Evolutionary conservation across 2,888 invertebrate genomes (phyloP).

Genomic region (Aporophyla nigra): DNA sequence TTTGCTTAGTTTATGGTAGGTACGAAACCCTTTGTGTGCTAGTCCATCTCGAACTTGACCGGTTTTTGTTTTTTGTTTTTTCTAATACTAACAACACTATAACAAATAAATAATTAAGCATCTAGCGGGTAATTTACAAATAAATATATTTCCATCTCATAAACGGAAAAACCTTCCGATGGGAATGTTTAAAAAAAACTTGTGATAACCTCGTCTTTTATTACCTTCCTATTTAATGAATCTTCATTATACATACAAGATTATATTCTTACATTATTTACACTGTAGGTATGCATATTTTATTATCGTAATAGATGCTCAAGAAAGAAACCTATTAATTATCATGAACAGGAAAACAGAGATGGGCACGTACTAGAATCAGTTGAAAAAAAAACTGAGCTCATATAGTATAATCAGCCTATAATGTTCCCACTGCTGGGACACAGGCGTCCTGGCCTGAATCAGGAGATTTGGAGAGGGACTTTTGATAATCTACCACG

Average conservation of each 20-base stretch:
- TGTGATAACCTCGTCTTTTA: constrained; percentile 25
- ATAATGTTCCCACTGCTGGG: too few relatives aligned
- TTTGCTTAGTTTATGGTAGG: too few relatives aligned
- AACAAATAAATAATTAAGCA: not conserved
- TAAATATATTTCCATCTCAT: not conserved
- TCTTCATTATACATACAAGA: constrained; percentile 26
- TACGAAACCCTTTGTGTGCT: too few relatives aligned
- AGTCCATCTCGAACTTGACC: too few relatives aligned
- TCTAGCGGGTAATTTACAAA: not conserved
- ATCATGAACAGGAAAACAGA: constrained; percentile 37
- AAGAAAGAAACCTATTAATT: constrained; percentile 11
- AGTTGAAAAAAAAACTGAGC: constrained; percentile 8
- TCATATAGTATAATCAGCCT: not conserved
- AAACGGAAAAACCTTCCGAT: constrained; percentile 29
- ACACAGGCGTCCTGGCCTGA: too few relatives aligned
- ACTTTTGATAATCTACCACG: too few relatives aligned
- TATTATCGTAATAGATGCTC: constrained; percentile 9
- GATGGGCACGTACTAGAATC: constrained; percentile 34
- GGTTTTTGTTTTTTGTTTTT: not conserved
- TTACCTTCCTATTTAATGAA: constrained; percentile 27
- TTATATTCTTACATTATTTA: constrained; percentile 18
- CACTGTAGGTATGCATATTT: not conserved
- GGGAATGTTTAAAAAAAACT: constrained; percentile 2
- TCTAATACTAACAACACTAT: not conserved
- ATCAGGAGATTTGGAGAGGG: too few relatives aligned